phyloP scores from a whole-genome alignment of 2,113 vertebrate genomes.

The Hippocampus zosterae region DNA sequence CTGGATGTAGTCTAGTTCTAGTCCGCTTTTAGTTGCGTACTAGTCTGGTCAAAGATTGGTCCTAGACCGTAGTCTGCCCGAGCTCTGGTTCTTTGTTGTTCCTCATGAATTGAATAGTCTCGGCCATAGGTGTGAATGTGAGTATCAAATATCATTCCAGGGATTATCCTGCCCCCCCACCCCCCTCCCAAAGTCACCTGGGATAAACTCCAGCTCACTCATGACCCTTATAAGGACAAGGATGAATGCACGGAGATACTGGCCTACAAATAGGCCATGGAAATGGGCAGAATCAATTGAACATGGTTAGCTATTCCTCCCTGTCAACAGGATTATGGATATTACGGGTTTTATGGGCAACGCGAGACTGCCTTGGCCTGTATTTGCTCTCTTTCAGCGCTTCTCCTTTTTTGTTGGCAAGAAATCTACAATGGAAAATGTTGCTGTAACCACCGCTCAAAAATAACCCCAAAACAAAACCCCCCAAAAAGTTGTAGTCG shows the following conservation, averaged over 20 bases:
- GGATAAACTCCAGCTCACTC: not conserved
- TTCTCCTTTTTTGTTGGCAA: not conserved
- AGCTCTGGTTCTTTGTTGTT: not conserved
- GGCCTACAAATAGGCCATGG: conserved; percentile 1
- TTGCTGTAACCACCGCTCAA: not conserved
- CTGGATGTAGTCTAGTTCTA: not conserved
- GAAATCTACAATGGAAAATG: conserved; percentile 2
- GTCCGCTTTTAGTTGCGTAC: not conserved
- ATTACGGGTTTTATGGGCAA: not conserved
- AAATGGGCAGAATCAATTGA: not conserved
- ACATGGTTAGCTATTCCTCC: not conserved
- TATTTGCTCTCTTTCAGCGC: not conserved
- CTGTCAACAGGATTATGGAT: conserved; percentile 2
- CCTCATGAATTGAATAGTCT: not conserved
- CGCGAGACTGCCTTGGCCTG: not conserved
- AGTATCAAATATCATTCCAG: not conserved
- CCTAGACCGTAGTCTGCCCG: too few species aligned
- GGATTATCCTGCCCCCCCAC: too few species aligned
- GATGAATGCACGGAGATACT: not conserved
- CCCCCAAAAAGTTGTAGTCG: not conserved
- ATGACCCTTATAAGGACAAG: not conserved
- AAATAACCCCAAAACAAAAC: too few species aligned
- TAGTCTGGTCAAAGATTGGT: not conserved
- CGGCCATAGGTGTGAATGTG: not conserved
- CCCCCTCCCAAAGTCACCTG: not conserved